Evolutionary conservation across 2,888 invertebrate species (phyloP).

Genomic region (Erebia epiphron): DNA sequence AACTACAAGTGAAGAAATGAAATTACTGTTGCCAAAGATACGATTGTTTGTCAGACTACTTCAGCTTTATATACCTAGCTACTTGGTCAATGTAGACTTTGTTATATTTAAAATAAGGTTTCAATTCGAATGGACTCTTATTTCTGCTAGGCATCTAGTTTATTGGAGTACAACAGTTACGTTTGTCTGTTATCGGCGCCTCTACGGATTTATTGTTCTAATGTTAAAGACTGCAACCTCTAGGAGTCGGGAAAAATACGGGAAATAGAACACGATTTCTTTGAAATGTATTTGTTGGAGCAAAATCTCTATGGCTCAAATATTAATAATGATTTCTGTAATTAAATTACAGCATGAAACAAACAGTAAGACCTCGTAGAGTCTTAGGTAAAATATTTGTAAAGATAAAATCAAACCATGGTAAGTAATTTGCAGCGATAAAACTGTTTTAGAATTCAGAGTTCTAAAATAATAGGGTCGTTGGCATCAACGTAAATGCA

Average conservation of each 20-base stretch:
- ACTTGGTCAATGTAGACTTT: constrained; percentile 6
- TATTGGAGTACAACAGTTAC: constrained; percentile 36
- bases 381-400: too few relatives aligned
- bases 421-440: too few relatives aligned
- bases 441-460: too few relatives aligned
- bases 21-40: constrained; percentile 1
- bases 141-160: constrained; percentile 27
- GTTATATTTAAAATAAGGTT: neutral
- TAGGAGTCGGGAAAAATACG: constrained; percentile 31
- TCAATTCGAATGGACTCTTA: constrained; percentile 10
- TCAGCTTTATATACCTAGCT: too few relatives aligned
- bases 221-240: constrained; percentile 37
- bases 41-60: constrained; percentile 2
- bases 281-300: neutral
- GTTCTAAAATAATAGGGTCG: too few relatives aligned
- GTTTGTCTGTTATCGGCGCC: constrained; percentile 39
- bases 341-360: too few relatives aligned
- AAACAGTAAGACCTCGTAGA: too few relatives aligned
- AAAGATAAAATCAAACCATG: too few relatives aligned
- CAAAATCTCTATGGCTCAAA: too few relatives aligned
- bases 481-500: too few relatives aligned
- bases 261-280: constrained; percentile 14
- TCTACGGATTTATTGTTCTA: constrained; percentile 37
- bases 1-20: neutral
- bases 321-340: too few relatives aligned